Conservation (phyloP, 1,140 invertebrate species). For the Nasonia vitripennis region DNA sequence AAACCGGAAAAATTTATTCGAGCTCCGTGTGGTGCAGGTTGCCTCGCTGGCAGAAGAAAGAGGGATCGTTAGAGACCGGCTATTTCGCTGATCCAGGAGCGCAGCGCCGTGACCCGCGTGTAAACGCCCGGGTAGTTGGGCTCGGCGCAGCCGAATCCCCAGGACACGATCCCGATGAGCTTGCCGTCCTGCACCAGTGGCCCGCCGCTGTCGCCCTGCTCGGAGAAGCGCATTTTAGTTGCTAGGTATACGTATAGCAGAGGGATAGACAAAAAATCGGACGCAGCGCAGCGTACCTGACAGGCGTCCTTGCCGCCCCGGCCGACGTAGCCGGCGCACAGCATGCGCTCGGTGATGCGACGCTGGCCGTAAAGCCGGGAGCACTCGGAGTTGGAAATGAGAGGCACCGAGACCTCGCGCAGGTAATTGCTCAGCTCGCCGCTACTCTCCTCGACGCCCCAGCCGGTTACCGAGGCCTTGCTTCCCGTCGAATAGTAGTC, state of each 20-base stretch:
- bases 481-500: slow-evolving; percentile 59
- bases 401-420: slow-evolving; percentile 71
- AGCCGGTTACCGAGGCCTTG: slow-evolving; percentile 75
- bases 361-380: slow-evolving; percentile 63
- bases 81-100: slow-evolving; percentile 76
- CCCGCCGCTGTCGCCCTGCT: slow-evolving; percentile 78
- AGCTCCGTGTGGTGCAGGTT: background rate
- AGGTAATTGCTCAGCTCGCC: slow-evolving; percentile 73
- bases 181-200: slow-evolving; percentile 75
- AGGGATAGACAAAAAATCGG: background rate
- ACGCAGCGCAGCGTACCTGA: slow-evolving; percentile 54
- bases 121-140: slow-evolving; percentile 83
- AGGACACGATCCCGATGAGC: slow-evolving; percentile 83
- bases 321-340: slow-evolving; percentile 79
- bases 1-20: background rate
- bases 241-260: background rate
- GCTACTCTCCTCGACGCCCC: slow-evolving; percentile 71
- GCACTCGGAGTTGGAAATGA: slow-evolving; percentile 67
- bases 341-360: slow-evolving; percentile 74
- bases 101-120: slow-evolving; percentile 79
- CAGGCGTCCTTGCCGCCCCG: slow-evolving; percentile 78
- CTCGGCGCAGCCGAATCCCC: slow-evolving; percentile 83
- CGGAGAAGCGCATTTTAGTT: background rate
- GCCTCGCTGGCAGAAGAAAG: background rate
- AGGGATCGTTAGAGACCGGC: slow-evolving; percentile 56